Evolutionary conservation across 2,113 vertebrate species (phyloP).

Genomic region (Cisticola juncidis): DNA sequence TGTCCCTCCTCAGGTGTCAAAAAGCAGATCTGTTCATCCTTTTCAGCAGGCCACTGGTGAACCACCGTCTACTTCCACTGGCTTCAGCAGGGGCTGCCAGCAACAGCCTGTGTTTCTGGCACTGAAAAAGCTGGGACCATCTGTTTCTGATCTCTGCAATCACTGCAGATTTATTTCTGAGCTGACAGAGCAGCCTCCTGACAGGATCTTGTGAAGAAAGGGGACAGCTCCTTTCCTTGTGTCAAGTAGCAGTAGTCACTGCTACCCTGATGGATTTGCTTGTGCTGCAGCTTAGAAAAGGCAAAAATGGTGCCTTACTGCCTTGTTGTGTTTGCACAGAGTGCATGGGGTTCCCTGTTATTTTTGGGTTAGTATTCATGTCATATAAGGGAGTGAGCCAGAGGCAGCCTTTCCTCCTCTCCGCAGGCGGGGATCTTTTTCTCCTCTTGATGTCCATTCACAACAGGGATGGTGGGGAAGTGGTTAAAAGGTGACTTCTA

Average conservation of each 20-base stretch:
- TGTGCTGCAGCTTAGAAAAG: not conserved
- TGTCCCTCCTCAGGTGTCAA: not conserved
- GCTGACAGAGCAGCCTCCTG: not conserved
- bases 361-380: not conserved
- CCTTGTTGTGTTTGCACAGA: not conserved
- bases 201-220: not conserved
- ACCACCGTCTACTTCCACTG: not conserved
- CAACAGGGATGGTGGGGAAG: not conserved
- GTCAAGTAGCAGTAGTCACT: not conserved
- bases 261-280: not conserved
- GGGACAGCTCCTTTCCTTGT: not conserved
- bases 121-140: slow-evolving; percentile 1
- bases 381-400: not conserved
- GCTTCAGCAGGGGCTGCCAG: not conserved
- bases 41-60: not conserved
- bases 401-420: not conserved
- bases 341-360: not conserved
- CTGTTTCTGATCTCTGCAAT: slow-evolving; percentile 8
- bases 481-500: not conserved
- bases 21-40: not conserved
- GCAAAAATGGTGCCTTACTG: not conserved
- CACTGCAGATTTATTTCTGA: not conserved
- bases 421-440: not conserved
- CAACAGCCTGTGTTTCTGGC: not conserved
- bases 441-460: not conserved